These are phyloP conservation scores for Plumapathes pennacea DNA, from an alignment of 92 coral and sea anemone species.

Conservation along the genomic window DNA sequence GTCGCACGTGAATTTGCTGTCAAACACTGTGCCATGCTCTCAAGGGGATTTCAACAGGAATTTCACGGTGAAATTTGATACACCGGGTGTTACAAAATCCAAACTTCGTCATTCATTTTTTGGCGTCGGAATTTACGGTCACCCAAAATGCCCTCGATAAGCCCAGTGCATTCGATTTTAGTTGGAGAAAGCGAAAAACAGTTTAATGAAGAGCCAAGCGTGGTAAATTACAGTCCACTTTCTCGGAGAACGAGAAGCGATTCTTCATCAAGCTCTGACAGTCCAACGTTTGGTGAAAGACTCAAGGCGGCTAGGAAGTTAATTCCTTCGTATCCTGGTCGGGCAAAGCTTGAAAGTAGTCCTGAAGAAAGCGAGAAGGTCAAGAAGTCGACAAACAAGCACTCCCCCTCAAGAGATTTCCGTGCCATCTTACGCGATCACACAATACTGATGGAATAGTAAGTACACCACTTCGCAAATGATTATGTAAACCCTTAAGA, in stretches of 20 bases:
- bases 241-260: no score
- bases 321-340: conserved; percentile 53
- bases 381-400: conserved; percentile 8
- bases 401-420: conserved; percentile 35
- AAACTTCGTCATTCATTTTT: no score
- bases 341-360: conserved; percentile 36
- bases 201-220: neutral
- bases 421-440: conserved; percentile 70
- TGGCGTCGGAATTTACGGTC: no score
- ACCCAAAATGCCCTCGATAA: conserved; percentile 77
- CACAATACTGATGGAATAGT: conserved; percentile 79
- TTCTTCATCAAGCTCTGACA: conserved; percentile 14
- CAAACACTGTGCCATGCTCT: no score
- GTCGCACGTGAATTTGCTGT: no score
- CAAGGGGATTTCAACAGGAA: no score
- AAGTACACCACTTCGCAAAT: no score
- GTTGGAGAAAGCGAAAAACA: conserved; percentile 8
- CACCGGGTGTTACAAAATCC: no score
- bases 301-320: conserved; percentile 70
- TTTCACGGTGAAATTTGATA: no score
- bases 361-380: conserved; percentile 40
- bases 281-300: conserved; percentile 66
- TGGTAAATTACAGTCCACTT: no score
- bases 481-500: no score
- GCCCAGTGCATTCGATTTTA: conserved; percentile 18